Base-by-base conservation (phyloP, 2,113 vertebrate genomes). In the Chionodraco myersi region DNA sequence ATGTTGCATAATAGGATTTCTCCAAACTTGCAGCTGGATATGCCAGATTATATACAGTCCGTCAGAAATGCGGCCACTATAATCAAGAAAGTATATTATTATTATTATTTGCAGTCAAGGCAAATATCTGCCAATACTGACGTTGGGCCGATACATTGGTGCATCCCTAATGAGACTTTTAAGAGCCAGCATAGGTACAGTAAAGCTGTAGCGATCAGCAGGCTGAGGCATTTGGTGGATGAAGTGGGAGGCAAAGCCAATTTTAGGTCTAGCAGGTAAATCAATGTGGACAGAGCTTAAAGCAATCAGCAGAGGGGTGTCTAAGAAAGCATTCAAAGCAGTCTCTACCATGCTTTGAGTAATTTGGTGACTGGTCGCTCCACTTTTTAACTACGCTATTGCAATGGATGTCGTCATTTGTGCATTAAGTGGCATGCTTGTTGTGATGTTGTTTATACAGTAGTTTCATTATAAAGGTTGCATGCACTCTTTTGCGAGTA, bases 231-330 rank as follows among this genome's bases (percentile, higher is more conserved):
- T 80, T 69, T 74, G 57, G 86, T 70, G 53, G 72, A 70, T 63
- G 30, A 73, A 70, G 62, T 49, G 34, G 59, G 54, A 8, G 18
- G 72, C 60, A 84, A 47, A 79, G 59, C 54, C 60, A 60, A 62
- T 65, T 53, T 71, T 54, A 75, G 64, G 75, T 72, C 57, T 47
- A 73, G 44, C 68, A 56, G 71, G 47, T 88, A 67, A 87, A 84
- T 91, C 60, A 62, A 65, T 74, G 69, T 76, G 69, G 83, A 79
- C 67, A 75, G 49, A 81, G 70, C 66, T 60, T 71, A 64, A 80
- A 83, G 77, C 77, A 47, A 69, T 52, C 57, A 48, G 76, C 23
- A 34, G 75, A 72, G 13, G 72, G 76, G 70, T 77, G 64, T 79
- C 51, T 18, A 36, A 60, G 26, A 60, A 47, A 63, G 74, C 67